Evolutionary conservation across 2,797 vertebrate genomes (phyloP).

Genomic region (Falco columbarius): DNA sequence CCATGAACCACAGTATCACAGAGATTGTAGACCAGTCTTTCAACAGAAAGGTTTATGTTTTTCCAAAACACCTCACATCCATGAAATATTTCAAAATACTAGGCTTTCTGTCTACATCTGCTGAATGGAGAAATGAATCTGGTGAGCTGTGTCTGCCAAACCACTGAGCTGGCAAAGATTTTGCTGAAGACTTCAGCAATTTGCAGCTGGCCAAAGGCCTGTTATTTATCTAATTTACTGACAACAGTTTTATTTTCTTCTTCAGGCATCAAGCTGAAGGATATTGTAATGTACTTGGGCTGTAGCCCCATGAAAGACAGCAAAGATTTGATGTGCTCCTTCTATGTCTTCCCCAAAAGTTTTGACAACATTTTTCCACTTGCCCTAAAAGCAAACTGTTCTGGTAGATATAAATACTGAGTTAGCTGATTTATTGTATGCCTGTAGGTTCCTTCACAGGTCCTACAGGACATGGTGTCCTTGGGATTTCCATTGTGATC

Average conservation of each 20-base stretch:
- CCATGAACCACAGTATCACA: not conserved
- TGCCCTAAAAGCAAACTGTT: not conserved
- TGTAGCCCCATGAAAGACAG: not conserved
- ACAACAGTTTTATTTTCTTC: constrained; percentile 29
- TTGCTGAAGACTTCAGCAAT: constrained; percentile 49
- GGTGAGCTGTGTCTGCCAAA: constrained; percentile 38
- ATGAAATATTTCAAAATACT: not conserved
- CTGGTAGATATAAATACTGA: not conserved
- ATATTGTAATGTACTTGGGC: not conserved
- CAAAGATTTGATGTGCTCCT: not conserved
- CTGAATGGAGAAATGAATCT: not conserved
- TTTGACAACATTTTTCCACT: not conserved
- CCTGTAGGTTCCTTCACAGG: not conserved
- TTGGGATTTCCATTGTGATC: not conserved
- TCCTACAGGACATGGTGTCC: not conserved
- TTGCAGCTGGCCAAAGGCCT: constrained; percentile 23
- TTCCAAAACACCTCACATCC: not conserved
- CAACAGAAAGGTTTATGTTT: not conserved
- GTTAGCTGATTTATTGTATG: not conserved
- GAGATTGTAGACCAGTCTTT: not conserved
- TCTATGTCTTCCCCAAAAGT: not conserved
- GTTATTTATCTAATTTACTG: constrained; percentile 47
- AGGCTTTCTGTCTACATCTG: not conserved
- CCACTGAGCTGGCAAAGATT: constrained; percentile 33
- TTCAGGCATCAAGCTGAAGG: not conserved